Percentiles rank a stretch among this genome's conserved stretches.
phyloP scores from a whole-genome alignment of 2,888 invertebrate species.

The Drosophila algonquin region DNA sequence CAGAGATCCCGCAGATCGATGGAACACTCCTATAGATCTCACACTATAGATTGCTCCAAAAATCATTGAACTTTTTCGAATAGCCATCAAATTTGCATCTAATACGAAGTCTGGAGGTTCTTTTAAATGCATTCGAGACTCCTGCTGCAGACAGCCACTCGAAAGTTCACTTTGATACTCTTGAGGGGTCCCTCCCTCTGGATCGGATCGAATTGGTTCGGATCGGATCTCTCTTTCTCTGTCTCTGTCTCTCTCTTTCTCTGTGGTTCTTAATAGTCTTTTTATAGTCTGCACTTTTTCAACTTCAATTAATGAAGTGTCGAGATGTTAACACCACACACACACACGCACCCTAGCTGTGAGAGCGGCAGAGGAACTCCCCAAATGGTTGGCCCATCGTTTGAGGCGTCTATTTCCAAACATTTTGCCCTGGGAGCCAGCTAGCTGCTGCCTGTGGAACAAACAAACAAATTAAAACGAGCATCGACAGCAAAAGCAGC shows the following conservation, averaged over 20 bases:
- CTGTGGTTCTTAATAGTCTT: slow-evolving; percentile 73
- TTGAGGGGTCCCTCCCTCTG: not conserved
- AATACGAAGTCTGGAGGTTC: slow-evolving; percentile 40
- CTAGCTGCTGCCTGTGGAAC: slow-evolving; percentile 42
- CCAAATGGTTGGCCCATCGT: slow-evolving; percentile 5
- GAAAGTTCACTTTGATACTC: slow-evolving; percentile 58
- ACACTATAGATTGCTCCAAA: not conserved
- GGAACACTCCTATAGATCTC: no score
- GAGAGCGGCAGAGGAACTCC: slow-evolving; percentile 14
- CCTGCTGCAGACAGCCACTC: slow-evolving; percentile 25
- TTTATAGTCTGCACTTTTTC: slow-evolving; percentile 77
- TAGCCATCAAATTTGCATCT: slow-evolving; percentile 70
- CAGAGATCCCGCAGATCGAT: not conserved
- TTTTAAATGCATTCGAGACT: slow-evolving; percentile 29
- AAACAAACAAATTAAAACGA: slow-evolving; percentile 79
- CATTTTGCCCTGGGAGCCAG: slow-evolving; percentile 54
- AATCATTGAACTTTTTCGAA: slow-evolving; percentile 72
- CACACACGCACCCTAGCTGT: slow-evolving; percentile 23
- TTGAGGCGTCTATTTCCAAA: slow-evolving; percentile 63
- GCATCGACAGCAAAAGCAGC: slow-evolving; percentile 53
- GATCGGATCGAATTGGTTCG: not conserved
- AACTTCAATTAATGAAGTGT: slow-evolving; percentile 79
- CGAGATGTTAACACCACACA: slow-evolving; percentile 78
- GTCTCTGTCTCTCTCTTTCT: not conserved
- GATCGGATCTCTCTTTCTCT: not conserved